Evolutionary conservation across 2,797 vertebrate genomes (phyloP), one percentile per base, ranked within the genome.

Genomic region (Peromyscus eremicus): DNA sequence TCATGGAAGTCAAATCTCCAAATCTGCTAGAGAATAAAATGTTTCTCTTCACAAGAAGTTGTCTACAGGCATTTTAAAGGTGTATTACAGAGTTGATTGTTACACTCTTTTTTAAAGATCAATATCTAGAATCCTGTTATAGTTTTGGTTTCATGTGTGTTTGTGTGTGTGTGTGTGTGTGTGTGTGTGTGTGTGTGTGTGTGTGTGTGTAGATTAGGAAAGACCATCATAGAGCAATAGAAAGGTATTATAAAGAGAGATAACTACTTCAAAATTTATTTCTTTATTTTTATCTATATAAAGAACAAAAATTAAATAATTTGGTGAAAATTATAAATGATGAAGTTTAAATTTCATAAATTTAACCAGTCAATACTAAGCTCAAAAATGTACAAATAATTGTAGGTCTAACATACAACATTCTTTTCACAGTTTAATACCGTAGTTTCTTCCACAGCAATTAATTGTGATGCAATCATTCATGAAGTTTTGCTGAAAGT

Each of bases 241-340:
- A 23, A 60, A 86, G 82, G 7, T 0, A 88, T 71, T 49, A 0
- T 49, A 19, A 64, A 92, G 25, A 46, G 0, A 52, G 0, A 25
- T 2, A 25, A 29, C 0, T 3, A 83, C 75, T 19, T 64, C 3
- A 80, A 76, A n/a, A 49, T 84, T 70, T 37, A 46, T 46, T 62
- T 62, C 2, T 68, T 34, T 68, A 68, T 70, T 55, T 17, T 92
- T 90, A 82, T 17, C 1, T 60, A 79, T 43, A 6, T 76, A 73
- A 86, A 92, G 27, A 76, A 71, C 66, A 23, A 95, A 94, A 94
- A 57, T 66, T 8, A 37, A 93, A 81, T n/a, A 71, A 11, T 77
- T 73, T 92, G 66, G 12, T 84, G 19, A 84, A 91, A 87, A 57
- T 82, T 62, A 5, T 81, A 87, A 92, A 77, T 75, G 2, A 40